Evolutionary conservation across 2,797 vertebrate species (phyloP), one percentile per base, ranked within the genome.

Genomic region (Oreochromis grahami): DNA sequence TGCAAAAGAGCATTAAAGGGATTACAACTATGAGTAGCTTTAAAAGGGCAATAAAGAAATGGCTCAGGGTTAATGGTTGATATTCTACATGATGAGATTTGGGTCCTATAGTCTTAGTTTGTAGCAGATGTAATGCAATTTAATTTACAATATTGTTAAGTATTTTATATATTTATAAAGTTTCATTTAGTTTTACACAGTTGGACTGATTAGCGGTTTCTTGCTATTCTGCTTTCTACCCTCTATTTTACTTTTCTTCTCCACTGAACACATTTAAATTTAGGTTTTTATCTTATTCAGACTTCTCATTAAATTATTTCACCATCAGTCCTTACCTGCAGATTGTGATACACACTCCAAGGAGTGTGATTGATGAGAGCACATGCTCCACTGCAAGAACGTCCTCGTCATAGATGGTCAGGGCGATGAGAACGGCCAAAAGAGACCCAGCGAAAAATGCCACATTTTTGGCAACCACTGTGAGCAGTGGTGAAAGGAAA

Each of bases 371-470:
- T 0, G 98, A 98, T 29, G 97, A 98, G 77, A 99, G 97, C 53
- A 99, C 98, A 0, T 99, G 98, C 84, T 99, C 98, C 2, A 99
- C 98, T 0, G 98, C 97, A 60, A 99, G 94, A 78, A 99, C 98
- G 0, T 99, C 98, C 94, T 99, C 98, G 0, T 99, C 98, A 0
- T 99, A 99, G 94, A 99, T 98, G 78, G 98, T 99, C 89, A 99
- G 96, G n/a, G 98, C 97, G 1, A 99, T 98, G 77, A 99, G 98
- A 86, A 99, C 98, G 0, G 98, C 98, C 92, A 99, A 95, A 89
- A 99, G 97, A 78, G 98, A 99, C 60, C 98, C 98, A 3, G 98
- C 98, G 10, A 99, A 99, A 94, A 99, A 99, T 1, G 98, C 98
- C 13, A 98, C 96, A 0, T 99, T 99, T 96, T 99, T 99, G 84